A percentile compares a stretch with the other conserved stretches of the same genome.
phyloP scores from a whole-genome alignment of 2,888 invertebrate genomes.

The Bombyx huttoni region DNA sequence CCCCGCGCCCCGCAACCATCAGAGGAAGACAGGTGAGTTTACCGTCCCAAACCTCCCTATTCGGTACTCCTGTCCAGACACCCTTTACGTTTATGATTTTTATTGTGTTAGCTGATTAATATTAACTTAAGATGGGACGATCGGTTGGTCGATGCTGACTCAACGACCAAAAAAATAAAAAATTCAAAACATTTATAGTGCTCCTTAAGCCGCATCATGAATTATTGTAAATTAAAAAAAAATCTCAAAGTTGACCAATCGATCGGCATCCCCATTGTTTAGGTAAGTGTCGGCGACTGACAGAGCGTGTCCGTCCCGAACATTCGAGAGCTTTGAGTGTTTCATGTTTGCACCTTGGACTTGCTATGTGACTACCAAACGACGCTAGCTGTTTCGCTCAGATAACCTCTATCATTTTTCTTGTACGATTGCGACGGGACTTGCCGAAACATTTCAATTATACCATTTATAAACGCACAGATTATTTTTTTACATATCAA shows the following conservation, averaged over 20 bases:
- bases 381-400: constrained; percentile 71
- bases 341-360: constrained; percentile 75
- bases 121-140: constrained; percentile 15
- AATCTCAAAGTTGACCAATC: constrained; percentile 15
- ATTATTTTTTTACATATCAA: not conserved
- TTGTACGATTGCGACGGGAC: constrained; percentile 70
- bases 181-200: not conserved
- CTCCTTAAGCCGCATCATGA: not conserved
- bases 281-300: constrained; percentile 58
- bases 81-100: constrained; percentile 11
- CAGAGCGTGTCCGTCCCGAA: constrained; percentile 39
- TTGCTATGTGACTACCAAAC: constrained; percentile 71
- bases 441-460: constrained; percentile 19
- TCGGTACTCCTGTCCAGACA: constrained; percentile 1
- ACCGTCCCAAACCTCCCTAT: constrained; percentile 6
- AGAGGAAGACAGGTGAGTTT: constrained; percentile 61
- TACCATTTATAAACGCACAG: not conserved
- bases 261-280: constrained; percentile 25
- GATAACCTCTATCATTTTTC: constrained; percentile 69
- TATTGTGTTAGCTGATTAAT: constrained; percentile 11
- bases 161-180: not conserved
- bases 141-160: not conserved
- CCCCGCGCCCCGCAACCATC: constrained; percentile 50
- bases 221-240: not conserved
- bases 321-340: constrained; percentile 74